Conservation (phyloP, 2,113 vertebrate species). For the Lamprologus speciosus region DNA sequence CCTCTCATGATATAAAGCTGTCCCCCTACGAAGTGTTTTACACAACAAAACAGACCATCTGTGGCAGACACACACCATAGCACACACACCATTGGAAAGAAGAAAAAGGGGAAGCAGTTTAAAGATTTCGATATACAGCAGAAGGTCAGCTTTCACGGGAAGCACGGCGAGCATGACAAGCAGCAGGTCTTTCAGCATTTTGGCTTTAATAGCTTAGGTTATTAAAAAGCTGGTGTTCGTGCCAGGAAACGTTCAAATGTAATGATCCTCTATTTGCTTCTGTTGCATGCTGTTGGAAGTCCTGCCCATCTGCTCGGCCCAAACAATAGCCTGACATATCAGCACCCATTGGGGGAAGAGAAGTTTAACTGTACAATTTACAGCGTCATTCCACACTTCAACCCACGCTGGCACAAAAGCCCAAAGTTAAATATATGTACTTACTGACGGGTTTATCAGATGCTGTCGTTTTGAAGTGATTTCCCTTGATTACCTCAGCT, state of each 20-base stretch:
- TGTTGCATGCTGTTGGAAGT: background rate
- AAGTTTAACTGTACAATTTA: background rate
- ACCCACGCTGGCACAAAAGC: background rate
- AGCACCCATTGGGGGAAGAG: background rate
- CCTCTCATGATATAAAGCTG: constrained; percentile 99
- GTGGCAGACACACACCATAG: constrained; percentile 40
- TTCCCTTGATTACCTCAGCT: constrained; percentile 96
- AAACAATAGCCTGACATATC: background rate
- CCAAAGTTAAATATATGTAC: background rate
- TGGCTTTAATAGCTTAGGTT: background rate
- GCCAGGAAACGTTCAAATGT: background rate
- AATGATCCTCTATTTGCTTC: background rate
- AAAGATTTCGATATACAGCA: background rate
- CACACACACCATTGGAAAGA: constrained; percentile 36
- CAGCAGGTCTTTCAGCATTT: background rate
- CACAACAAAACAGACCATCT: constrained; percentile 98
- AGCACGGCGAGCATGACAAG: background rate
- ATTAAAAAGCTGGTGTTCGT: background rate
- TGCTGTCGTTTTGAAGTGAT: constrained; percentile 93
- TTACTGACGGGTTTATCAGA: constrained; percentile 86
- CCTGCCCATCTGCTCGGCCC: background rate
- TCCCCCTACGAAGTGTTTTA: constrained; percentile 98
- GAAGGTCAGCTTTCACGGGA: background rate
- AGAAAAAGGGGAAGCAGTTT: constrained; percentile 14
- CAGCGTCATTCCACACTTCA: background rate